Evolutionary conservation across 2,888 invertebrate genomes (phyloP).

Genomic region (Molanna angustata): DNA sequence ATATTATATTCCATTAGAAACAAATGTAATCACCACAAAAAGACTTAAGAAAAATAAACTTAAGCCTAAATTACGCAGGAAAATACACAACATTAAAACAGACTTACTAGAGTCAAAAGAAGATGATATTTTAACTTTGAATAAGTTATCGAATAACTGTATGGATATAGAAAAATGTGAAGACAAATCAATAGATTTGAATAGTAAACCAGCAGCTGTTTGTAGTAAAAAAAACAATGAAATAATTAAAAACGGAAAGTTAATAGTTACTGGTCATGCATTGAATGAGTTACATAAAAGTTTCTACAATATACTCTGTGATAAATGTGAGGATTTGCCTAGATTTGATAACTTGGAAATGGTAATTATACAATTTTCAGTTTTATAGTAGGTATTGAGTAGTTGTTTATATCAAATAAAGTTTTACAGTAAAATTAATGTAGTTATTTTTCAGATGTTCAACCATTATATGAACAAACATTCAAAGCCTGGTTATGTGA

Average conservation of each 20-base stretch:
- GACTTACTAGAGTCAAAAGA: background rate
- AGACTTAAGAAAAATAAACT: no score
- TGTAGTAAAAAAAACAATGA: no score
- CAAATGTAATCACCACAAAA: no score
- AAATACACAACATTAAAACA: no score
- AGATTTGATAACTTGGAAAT: conserved; percentile 11
- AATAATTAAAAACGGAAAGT: conserved; percentile 19
- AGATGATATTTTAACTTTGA: conserved; percentile 2
- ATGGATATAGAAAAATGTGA: background rate
- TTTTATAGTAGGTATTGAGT: conserved; percentile 1
- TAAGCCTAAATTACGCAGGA: no score
- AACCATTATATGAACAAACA: conserved; percentile 12
- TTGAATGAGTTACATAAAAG: conserved; percentile 7
- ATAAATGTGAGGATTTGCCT: conserved; percentile 10
- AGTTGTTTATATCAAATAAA: background rate
- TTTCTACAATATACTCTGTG: conserved; percentile 19
- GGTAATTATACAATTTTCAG: background rate
- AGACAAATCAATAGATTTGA: no score
- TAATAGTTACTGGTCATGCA: conserved; percentile 11
- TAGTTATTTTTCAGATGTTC: background rate
- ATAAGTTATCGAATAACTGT: background rate
- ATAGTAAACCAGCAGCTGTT: no score
- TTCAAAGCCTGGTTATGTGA: conserved; percentile 12
- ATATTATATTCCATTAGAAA: no score
- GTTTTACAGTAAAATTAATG: background rate